Percentiles rank a stretch among this genome's conserved stretches.
phyloP scores from a whole-genome alignment of 1,140 invertebrate genomes.

The Zaprionus africanus region DNA sequence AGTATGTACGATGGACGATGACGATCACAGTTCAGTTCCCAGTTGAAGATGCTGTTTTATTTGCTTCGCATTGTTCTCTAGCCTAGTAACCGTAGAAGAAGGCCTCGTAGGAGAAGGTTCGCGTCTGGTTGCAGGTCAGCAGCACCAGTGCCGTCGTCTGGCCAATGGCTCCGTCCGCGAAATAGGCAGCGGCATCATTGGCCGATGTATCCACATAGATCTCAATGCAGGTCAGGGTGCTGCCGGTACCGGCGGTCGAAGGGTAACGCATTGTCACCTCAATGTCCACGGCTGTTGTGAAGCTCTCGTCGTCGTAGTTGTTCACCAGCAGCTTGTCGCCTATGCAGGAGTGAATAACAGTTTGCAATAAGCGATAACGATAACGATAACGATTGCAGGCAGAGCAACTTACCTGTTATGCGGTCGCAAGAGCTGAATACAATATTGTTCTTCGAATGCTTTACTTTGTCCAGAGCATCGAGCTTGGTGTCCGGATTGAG shows the following conservation, averaged over 20 bases:
- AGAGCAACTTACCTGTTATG: constrained; percentile 55
- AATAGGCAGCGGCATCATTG: constrained; percentile 60
- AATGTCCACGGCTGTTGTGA: constrained; percentile 58
- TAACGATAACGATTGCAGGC: not conserved
- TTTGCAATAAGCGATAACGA: constrained; percentile 2
- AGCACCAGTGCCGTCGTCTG: constrained; percentile 56
- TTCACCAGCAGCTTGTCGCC: constrained; percentile 68
- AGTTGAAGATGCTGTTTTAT: constrained; percentile 47
- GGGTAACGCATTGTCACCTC: constrained; percentile 69
- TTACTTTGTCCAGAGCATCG: constrained; percentile 56
- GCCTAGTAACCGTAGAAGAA: constrained; percentile 77
- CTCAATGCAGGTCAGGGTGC: constrained; percentile 66
- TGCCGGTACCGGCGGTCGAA: constrained; percentile 29
- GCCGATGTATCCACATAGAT: constrained; percentile 70
- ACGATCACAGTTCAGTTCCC: constrained; percentile 74
- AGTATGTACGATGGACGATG: constrained; percentile 20
- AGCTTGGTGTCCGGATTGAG: constrained; percentile 48
- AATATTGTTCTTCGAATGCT: constrained; percentile 73
- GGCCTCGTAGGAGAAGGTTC: constrained; percentile 68
- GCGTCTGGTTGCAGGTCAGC: constrained; percentile 59
- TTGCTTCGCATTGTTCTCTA: constrained; percentile 31
- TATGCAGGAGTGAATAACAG: constrained; percentile 9
- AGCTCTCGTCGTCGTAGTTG: constrained; percentile 65
- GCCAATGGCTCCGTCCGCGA: constrained; percentile 66
- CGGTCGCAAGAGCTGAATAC: constrained; percentile 64